These are phyloP conservation scores for Sciurus vulgaris DNA, from an alignment of 2,797 vertebrate species.

Conservation along the genomic window DNA sequence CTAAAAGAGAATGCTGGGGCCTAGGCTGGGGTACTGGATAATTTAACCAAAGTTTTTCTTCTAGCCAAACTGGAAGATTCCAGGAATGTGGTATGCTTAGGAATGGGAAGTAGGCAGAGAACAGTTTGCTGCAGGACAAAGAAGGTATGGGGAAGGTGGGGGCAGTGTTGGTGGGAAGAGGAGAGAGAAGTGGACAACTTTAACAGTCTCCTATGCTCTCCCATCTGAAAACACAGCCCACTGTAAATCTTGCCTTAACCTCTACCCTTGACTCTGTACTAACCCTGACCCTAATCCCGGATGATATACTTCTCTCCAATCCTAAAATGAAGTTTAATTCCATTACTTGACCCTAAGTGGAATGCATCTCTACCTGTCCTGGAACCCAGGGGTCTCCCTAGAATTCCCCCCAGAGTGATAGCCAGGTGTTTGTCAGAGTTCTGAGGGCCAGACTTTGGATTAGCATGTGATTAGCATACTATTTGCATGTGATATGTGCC, in stretches of 20 bases:
- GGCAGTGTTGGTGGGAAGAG: neutral
- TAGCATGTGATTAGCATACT: conserved; percentile 82
- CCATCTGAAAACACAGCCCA: neutral
- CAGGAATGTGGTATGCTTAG: neutral
- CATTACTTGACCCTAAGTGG: conserved; percentile 11
- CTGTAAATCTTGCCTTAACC: conserved; percentile 41
- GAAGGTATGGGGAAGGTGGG: neutral
- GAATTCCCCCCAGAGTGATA: conserved; percentile 59
- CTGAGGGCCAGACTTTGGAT: conserved; percentile 70
- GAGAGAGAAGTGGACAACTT: neutral
- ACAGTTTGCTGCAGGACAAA: neutral
- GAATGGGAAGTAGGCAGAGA: neutral
- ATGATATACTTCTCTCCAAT: conserved; percentile 18
- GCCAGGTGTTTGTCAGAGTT: conserved; percentile 67
- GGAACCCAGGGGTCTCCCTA: conserved; percentile 55
- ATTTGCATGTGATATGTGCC: conserved; percentile 78
- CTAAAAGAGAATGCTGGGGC: conserved; percentile 24
- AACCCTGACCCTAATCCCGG: conserved; percentile 23
- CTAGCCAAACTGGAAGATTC: neutral
- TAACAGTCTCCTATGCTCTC: neutral
- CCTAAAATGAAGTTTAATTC: conserved; percentile 29
- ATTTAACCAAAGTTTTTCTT: conserved; percentile 7
- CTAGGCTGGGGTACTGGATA: neutral
- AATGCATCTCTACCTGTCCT: neutral
- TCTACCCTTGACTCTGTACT: neutral